A percentile compares a stretch with the other conserved stretches of the same genome.
Evolutionary conservation across 2,888 invertebrate genomes (phyloP).

Genomic region (Geotrupes spiniger): DNA sequence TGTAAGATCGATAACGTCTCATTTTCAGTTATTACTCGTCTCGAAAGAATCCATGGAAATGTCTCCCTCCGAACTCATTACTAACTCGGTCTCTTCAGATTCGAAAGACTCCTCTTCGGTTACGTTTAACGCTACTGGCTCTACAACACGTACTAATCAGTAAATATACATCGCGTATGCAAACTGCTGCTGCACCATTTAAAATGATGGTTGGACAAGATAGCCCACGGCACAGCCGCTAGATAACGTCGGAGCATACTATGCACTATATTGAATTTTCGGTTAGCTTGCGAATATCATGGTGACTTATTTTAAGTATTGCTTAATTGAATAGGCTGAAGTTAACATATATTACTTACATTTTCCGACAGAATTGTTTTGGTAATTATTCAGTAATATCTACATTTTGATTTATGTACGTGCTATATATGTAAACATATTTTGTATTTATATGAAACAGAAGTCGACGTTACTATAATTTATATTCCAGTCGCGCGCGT

Average conservation of each 20-base stretch:
- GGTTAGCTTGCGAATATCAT: slow-evolving; percentile 2
- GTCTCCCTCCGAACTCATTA: slow-evolving; percentile 55
- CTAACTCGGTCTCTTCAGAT: slow-evolving; percentile 53
- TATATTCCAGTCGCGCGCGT: too few relatives aligned
- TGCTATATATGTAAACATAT: too few relatives aligned
- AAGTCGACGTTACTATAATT: too few relatives aligned
- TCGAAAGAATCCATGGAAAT: slow-evolving; percentile 54
- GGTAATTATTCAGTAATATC: too few relatives aligned
- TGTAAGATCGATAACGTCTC: slow-evolving; percentile 8
- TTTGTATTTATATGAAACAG: too few relatives aligned
- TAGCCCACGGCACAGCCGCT: slow-evolving; percentile 32
- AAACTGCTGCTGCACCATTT: slow-evolving; percentile 27
- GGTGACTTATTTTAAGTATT: too few relatives aligned
- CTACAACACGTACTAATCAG: slow-evolving; percentile 37
- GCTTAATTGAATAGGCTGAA: too few relatives aligned
- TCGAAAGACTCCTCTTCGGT: slow-evolving; percentile 54
- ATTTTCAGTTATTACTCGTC: slow-evolving; percentile 49
- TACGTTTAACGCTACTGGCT: slow-evolving; percentile 50
- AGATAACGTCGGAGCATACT: slow-evolving; percentile 16
- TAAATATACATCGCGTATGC: slow-evolving; percentile 23
- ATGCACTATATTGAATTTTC: slow-evolving; percentile 17
- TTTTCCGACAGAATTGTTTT: too few relatives aligned
- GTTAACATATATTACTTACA: too few relatives aligned
- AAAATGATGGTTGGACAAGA: slow-evolving; percentile 33
- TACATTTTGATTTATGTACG: too few relatives aligned